Conservation (phyloP, 2,797 vertebrate genomes). For the Rhinophrynus dorsalis region DNA sequence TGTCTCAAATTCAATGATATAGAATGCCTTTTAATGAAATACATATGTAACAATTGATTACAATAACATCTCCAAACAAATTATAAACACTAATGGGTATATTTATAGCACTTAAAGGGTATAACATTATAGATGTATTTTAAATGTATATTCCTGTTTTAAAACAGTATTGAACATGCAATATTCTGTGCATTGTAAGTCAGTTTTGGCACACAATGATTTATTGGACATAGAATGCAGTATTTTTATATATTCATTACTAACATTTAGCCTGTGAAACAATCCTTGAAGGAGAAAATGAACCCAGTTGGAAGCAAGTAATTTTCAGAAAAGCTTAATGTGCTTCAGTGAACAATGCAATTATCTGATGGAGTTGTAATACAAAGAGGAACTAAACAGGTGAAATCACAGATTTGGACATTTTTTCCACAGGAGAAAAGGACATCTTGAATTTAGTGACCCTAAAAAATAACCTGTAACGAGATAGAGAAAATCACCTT, state of each 20-base stretch:
- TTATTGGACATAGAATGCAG: constrained; percentile 56
- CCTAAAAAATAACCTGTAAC: too few species aligned
- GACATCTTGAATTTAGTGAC: constrained; percentile 2
- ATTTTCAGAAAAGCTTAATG: constrained; percentile 57
- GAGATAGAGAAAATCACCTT: too few species aligned
- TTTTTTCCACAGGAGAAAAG: constrained; percentile 21
- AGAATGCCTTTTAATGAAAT: too few species aligned
- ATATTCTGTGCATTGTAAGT: neutral
- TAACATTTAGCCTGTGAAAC: constrained; percentile 58
- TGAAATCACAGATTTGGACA: constrained; percentile 42
- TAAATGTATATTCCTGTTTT: neutral
- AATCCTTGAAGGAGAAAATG: constrained; percentile 56
- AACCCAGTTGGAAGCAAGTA: constrained; percentile 57
- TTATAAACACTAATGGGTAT: neutral
- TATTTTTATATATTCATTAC: constrained; percentile 59
- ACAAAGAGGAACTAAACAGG: constrained; percentile 54
- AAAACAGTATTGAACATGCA: neutral
- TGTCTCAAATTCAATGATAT: too few species aligned
- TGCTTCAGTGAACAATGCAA: constrained; percentile 60
- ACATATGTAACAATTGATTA: too few species aligned
- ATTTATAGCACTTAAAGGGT: neutral
- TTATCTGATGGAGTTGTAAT: constrained; percentile 54
- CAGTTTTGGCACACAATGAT: constrained; percentile 51
- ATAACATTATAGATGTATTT: neutral
- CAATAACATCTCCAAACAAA: neutral